Evolutionary conservation across 1,140 invertebrate genomes (phyloP).

Genomic region (Nomia melanderi): DNA sequence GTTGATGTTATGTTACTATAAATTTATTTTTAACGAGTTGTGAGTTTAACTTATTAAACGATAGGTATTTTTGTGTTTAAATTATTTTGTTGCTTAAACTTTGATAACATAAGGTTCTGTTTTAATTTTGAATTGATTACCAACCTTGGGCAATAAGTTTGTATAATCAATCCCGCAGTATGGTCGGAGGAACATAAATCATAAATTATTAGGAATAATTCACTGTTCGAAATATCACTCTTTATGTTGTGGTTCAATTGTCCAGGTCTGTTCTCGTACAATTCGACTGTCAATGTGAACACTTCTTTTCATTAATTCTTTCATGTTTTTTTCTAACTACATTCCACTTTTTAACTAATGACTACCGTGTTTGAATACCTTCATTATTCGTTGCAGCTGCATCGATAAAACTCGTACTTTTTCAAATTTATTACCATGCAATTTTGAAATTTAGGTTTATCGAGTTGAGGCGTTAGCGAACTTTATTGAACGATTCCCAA

Average conservation of each 20-base stretch:
- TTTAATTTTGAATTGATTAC: too few relatives aligned
- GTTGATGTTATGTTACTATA: too few relatives aligned
- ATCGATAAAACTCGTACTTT: background rate
- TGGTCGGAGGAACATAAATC: too few relatives aligned
- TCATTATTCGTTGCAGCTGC: background rate
- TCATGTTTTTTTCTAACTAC: background rate
- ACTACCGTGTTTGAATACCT: background rate
- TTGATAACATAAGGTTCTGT: too few relatives aligned
- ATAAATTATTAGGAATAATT: too few relatives aligned
- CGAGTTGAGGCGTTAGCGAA: background rate
- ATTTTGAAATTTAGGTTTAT: background rate
- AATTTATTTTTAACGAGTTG: too few relatives aligned
- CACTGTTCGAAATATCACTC: too few relatives aligned
- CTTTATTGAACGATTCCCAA: slow-evolving; percentile 25
- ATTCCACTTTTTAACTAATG: background rate
- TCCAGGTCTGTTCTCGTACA: background rate
- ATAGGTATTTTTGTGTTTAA: too few relatives aligned
- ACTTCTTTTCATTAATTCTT: background rate
- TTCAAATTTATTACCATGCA: slow-evolving; percentile 5
- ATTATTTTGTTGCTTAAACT: too few relatives aligned
- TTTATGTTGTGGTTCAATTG: background rate
- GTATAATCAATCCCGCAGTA: too few relatives aligned
- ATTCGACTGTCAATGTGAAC: slow-evolving; percentile 18
- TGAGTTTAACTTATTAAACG: too few relatives aligned
- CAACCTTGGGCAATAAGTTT: too few relatives aligned